Percentiles rank a stretch among this genome's conserved stretches.
phyloP scores from a whole-genome alignment of 2,113 vertebrate genomes.

The Geothlypis trichas region DNA sequence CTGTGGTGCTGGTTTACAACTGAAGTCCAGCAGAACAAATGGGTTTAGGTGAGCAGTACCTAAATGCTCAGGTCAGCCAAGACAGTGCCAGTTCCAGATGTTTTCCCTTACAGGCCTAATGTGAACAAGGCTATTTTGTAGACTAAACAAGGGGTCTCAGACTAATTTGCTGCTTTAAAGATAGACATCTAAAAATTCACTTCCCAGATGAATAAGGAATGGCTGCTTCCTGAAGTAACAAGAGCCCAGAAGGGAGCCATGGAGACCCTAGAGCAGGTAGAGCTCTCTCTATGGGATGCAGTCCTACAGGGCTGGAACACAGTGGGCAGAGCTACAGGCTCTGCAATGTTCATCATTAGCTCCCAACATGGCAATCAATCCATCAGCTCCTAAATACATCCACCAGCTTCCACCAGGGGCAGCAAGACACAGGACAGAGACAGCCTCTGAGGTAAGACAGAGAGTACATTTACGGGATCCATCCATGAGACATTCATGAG shows the following conservation, averaged over 20 bases:
- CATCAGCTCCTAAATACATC: not conserved
- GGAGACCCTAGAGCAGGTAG: not conserved
- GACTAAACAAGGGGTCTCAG: not conserved
- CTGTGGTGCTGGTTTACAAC: not conserved
- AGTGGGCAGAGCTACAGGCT: not conserved
- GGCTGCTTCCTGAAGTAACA: not conserved
- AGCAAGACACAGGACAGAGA: fast-evolving
- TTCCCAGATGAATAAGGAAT: not conserved
- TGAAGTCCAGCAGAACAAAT: not conserved
- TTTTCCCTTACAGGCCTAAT: not conserved
- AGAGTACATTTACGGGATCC: not conserved
- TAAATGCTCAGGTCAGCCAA: not conserved
- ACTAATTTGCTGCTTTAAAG: not conserved
- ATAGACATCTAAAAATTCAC: not conserved
- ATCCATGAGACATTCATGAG: not conserved
- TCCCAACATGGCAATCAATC: not conserved
- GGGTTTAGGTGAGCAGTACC: not conserved
- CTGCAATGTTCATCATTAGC: not conserved
- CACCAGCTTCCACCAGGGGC: not conserved
- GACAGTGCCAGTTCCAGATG: not conserved
- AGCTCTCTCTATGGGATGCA: not conserved
- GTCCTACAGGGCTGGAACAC: not conserved
- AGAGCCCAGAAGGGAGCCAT: not conserved
- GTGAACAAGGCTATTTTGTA: not conserved
- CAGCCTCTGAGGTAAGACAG: not conserved